Base-by-base conservation (phyloP, 2,888 invertebrate species). In the Cactoblastis cactorum region DNA sequence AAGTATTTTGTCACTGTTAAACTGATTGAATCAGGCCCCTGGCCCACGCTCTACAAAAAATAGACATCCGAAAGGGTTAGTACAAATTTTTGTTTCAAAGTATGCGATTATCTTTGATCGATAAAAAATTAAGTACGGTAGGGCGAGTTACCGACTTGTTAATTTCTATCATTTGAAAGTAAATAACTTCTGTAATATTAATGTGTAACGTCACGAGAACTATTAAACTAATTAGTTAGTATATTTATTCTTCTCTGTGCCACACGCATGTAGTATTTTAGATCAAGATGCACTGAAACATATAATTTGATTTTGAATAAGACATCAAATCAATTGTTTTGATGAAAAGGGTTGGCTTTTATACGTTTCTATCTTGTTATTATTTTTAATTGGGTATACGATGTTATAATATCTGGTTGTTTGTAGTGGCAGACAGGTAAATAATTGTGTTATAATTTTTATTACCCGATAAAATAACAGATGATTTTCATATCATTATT, bases 1-100 rank as follows among this genome's bases (percentile, higher is more conserved):
- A 65, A 82, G 86, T 84, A 86, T 88, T 88, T 88, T 87, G 88
- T 88, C 88, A 88, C 83, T 88, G 87, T 87, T 79, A 65, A 78
- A 81, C 81, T 75, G 88, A 88, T 88, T 72, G 75, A 77, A 88
- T 88, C 88, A 75, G 77, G 71, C 59, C 58, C 55, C 53, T 55
- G 46, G 52, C 50, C 62, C 69, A 74, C 63, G 69, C 56, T 61
- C 65, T 75, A 69, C 83, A 82, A 77, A 80, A 82, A 77, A 61
- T 53, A 52, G 69, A 75, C 76, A 69, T 67, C 65, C 71, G 63
- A 74, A 80, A 77, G 78, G 78, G 77, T 74, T 80, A 74, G 69
- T 77, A 80, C 74, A 80, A 75, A 80, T 80, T 80, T 77, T 76
- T 74, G 71, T 75, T 67, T 48, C 59, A 61, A 77, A 73, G 70